These are phyloP conservation scores for Caenorhabditis zanzibari DNA, from an alignment of 2,888 invertebrate genomes.

Conservation along the genomic window DNA sequence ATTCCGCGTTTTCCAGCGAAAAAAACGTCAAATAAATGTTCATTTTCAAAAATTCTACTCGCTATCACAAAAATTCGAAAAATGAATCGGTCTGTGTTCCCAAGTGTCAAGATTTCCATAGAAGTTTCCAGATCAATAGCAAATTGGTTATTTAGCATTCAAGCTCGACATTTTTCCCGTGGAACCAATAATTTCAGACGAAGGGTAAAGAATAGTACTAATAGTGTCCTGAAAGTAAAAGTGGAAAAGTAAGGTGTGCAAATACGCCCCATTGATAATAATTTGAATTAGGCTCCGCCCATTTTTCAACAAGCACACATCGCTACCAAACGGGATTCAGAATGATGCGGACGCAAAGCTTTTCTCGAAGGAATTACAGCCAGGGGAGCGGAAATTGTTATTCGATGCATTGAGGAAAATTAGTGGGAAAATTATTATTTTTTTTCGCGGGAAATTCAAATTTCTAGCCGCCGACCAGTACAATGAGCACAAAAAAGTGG, in stretches of 20 bases:
- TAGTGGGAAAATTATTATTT: constrained; percentile 19
- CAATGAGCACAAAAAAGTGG: constrained; percentile 65
- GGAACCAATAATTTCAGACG: neutral
- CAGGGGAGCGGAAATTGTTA: constrained; percentile 59
- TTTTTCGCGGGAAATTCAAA: no score
- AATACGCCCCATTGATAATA: constrained; percentile 9
- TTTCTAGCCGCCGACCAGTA: constrained; percentile 64
- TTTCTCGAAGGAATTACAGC: constrained; percentile 42
- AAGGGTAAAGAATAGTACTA: neutral
- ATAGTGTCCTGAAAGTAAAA: constrained; percentile 1
- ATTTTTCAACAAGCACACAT: constrained; percentile 49
- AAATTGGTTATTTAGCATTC: constrained; percentile 35
- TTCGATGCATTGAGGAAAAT: constrained; percentile 62
- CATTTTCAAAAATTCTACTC: neutral
- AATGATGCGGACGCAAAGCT: constrained; percentile 55
- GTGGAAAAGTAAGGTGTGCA: constrained; percentile 30
- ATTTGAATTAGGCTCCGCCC: constrained; percentile 26
- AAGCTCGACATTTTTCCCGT: constrained; percentile 21
- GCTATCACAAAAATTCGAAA: no score
- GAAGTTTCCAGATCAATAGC: constrained; percentile 44
- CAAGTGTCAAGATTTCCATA: neutral
- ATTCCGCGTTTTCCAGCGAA: no score
- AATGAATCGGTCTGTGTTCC: constrained; percentile 32
- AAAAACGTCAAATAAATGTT: neutral
- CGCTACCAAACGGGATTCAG: constrained; percentile 40